Evolutionary conservation across 2,888 invertebrate species (phyloP).

Genomic region (Eledone cirrhosa): DNA sequence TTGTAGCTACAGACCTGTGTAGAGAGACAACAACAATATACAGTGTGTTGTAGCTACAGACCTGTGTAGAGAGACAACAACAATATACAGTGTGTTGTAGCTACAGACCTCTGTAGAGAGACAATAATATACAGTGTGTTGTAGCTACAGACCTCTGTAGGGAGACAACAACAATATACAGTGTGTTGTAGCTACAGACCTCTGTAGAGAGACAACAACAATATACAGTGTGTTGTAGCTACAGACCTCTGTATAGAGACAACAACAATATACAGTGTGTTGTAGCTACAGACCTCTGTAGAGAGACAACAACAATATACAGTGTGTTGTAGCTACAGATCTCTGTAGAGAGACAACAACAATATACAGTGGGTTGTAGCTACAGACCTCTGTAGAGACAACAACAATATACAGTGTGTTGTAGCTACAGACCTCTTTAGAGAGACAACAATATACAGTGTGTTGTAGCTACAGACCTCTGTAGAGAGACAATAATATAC

Average conservation of each 20-base stretch:
- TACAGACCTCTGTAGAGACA: slow-evolving; percentile 48
- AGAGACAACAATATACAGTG: no score
- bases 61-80: slow-evolving; percentile 41
- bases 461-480: slow-evolving; percentile 55
- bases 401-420: no score
- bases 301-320: slow-evolving; percentile 24
- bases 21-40: slow-evolving; percentile 30
- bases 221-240: no score
- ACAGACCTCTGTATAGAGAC: slow-evolving; percentile 46
- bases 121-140: no score
- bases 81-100: no score
- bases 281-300: slow-evolving; percentile 52
- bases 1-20: slow-evolving; percentile 52
- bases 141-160: slow-evolving; percentile 52
- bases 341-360: slow-evolving; percentile 40
- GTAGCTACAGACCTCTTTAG: slow-evolving; percentile 52
- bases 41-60: no score
- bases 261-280: no score
- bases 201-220: slow-evolving; percentile 38
- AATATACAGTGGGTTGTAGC: no score
- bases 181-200: no score
- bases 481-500: slow-evolving; percentile 31
- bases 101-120: slow-evolving; percentile 48
- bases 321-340: no score
- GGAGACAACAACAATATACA: neutral